Evolutionary conservation across 1,140 invertebrate species (phyloP), one percentile per base, ranked within the genome.

Genomic region (Macrocentrus cingulum): DNA sequence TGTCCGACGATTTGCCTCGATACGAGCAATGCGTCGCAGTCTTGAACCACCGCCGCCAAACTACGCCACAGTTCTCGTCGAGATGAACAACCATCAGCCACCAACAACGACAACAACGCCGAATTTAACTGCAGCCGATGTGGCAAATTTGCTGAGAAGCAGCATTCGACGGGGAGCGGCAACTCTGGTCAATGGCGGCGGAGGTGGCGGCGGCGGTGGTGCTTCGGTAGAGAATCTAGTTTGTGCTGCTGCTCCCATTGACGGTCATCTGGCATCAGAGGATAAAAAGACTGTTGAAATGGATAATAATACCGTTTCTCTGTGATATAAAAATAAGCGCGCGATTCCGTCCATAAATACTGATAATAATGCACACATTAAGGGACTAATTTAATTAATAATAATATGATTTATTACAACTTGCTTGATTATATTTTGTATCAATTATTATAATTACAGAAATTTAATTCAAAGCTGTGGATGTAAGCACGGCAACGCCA

Each of bases 401-500:
- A n/a, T n/a, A n/a, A n/a, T n/a, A n/a, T n/a, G n/a, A n/a, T n/a
- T n/a, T n/a, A n/a, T n/a, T n/a, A n/a, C n/a, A n/a, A n/a, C n/a
- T n/a, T n/a, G n/a, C n/a, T n/a, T n/a, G n/a, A n/a, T n/a, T n/a
- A n/a, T n/a, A n/a, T n/a, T n/a, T n/a, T n/a, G n/a, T n/a, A n/a
- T n/a, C n/a, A n/a, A n/a, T n/a, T n/a, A n/a, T n/a, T n/a, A n/a
- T n/a, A n/a, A n/a, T n/a, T n/a, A n/a, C n/a, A n/a, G n/a, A n/a
- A 19, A 32, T 32, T 84, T 88, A 95, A 80, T 94, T 93, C 59
- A 94, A 84, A 63, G 90, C 87, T n/a, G 92, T 94, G 41, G 91
- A 95, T 29, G 91, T 92, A 61, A 97, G 83, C 22, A 97, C 85
- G 23, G 97, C 97, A 1, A 99, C 97, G 57, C 97, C 97, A 57